Conservation (phyloP, 1,140 invertebrate species). For the Drosophila nasuta region DNA sequence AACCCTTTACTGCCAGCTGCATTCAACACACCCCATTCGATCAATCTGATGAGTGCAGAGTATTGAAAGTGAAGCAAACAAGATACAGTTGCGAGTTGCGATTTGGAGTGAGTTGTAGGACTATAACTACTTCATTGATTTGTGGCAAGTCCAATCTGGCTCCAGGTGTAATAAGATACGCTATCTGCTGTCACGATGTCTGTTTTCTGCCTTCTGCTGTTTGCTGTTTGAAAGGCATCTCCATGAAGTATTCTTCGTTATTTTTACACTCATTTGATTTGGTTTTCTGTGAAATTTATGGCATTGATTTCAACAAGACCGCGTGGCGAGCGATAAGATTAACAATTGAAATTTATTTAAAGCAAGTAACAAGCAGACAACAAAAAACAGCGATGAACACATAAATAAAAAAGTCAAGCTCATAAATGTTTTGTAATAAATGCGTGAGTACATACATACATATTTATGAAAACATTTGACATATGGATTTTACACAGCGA, state of each 20-base stretch:
- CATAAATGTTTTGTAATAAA: constrained; percentile 12
- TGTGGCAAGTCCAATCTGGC: constrained; percentile 28
- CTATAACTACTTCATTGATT: constrained; percentile 31
- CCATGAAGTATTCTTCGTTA: neutral
- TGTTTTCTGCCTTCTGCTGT: too few relatives aligned
- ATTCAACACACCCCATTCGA: too few relatives aligned
- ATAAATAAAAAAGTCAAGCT: neutral
- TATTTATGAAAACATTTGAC: constrained; percentile 22
- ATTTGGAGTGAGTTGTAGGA: neutral
- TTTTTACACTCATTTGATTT: neutral
- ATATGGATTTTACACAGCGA: constrained; percentile 5
- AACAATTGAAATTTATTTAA: constrained; percentile 25
- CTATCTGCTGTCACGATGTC: constrained; percentile 10
- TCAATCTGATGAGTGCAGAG: too few relatives aligned
- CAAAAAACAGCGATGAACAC: neutral
- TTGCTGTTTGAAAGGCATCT: constrained; percentile 2
- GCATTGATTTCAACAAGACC: constrained; percentile 32
- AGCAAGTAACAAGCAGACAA: neutral
- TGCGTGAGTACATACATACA: neutral
- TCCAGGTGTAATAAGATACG: constrained; percentile 26
- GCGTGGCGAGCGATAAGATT: constrained; percentile 27
- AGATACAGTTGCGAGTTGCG: constrained; percentile 33
- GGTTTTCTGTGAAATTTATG: constrained; percentile 23
- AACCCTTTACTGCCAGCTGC: too few relatives aligned
- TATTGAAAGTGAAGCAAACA: neutral